Percentiles rank a stretch among this genome's conserved stretches.
phyloP scores from a whole-genome alignment of 2,797 vertebrate genomes.

The Lacerta viridis region DNA sequence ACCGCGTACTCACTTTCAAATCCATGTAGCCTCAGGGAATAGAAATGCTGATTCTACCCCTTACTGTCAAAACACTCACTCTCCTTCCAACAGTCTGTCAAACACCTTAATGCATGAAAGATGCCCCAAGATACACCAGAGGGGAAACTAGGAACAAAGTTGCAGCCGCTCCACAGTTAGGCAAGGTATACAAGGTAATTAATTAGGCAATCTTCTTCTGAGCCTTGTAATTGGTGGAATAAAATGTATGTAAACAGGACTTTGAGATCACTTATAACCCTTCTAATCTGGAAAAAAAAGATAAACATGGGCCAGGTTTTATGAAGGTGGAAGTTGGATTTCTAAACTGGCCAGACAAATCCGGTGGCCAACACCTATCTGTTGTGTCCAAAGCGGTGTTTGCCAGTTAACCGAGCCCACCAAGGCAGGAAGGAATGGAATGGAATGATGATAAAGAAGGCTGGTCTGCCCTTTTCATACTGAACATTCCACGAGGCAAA shows the following conservation, averaged over 20 bases:
- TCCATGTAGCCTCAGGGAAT: neutral
- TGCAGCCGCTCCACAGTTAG: neutral
- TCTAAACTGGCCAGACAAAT: neutral
- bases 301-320: neutral
- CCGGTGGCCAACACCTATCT: slow-evolving; percentile 9
- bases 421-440: slow-evolving; percentile 6
- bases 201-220: neutral
- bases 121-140: neutral
- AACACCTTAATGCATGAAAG: neutral
- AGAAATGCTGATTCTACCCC: neutral
- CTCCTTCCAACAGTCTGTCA: neutral
- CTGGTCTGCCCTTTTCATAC: neutral
- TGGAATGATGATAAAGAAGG: neutral
- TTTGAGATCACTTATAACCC: neutral
- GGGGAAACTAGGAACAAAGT: neutral
- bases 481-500: slow-evolving; percentile 23
- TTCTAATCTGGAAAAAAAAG: neutral
- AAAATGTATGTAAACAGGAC: neutral
- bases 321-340: neutral
- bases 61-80: neutral
- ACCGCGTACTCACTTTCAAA: neutral
- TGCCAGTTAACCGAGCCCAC: slow-evolving; percentile 2
- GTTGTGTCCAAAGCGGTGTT: slow-evolving; percentile 7
- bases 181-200: neutral
- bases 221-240: neutral